These are phyloP conservation scores for Lissonota sp. DNA, from an alignment of 2,888 invertebrate genomes.

Conservation along the genomic window DNA sequence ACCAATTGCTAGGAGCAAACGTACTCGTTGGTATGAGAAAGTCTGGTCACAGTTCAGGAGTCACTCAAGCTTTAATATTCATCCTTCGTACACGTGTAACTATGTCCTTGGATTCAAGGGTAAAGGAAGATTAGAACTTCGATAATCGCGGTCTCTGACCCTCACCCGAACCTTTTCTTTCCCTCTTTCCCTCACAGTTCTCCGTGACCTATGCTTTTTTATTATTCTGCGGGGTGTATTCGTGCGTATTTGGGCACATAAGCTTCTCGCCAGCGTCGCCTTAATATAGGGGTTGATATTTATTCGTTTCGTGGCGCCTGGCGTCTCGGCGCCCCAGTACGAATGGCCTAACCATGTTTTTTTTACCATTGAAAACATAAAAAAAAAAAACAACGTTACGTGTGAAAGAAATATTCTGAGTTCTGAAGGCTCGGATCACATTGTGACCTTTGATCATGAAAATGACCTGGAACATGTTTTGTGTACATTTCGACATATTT, in stretches of 20 bases:
- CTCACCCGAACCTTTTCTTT: not conserved
- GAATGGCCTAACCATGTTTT: conserved; percentile 3
- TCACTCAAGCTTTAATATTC: not conserved
- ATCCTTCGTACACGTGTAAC: no score
- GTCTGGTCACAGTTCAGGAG: conserved; percentile 11
- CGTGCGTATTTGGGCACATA: conserved; percentile 42
- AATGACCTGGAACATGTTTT: conserved; percentile 7
- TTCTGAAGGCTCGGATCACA: not conserved
- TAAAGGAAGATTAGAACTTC: conserved; percentile 19
- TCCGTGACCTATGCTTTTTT: conserved; percentile 56
- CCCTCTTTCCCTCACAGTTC: conserved; percentile 8
- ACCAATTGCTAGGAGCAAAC: conserved; percentile 28
- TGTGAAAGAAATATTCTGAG: conserved; percentile 3
- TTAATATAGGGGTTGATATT: conserved; percentile 45
- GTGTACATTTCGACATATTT: no score
- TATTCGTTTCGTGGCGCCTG: conserved; percentile 59
- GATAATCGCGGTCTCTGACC: conserved; percentile 24
- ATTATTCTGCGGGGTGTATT: conserved; percentile 47
- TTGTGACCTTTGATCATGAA: not conserved
- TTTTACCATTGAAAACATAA: not conserved
- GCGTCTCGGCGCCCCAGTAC: conserved; percentile 48
- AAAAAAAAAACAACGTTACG: conserved; percentile 20
- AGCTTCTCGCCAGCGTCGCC: conserved; percentile 2
- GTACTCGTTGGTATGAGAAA: not conserved
- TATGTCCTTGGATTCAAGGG: conserved; percentile 24